Conservation (phyloP, 2,888 invertebrate genomes). For the Cheilosia pagana region DNA sequence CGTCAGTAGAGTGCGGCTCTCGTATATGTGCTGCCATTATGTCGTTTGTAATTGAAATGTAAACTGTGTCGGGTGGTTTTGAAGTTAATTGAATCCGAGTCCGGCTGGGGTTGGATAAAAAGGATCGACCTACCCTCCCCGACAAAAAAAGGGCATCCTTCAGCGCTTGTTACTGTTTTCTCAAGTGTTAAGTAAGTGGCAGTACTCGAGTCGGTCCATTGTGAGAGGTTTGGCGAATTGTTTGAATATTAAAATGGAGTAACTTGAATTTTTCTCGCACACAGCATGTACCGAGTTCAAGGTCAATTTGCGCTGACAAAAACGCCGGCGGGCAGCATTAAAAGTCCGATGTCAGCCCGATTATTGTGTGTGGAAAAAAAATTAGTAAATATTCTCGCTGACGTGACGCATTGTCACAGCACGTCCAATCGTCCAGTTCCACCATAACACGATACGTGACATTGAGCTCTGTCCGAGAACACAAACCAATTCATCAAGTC, state of each 20-base stretch:
- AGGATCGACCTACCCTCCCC: conserved; percentile 8
- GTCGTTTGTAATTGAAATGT: conserved; percentile 71
- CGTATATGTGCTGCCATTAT: conserved; percentile 39
- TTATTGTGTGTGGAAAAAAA: neutral
- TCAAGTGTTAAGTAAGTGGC: conserved; percentile 56
- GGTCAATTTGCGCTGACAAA: neutral
- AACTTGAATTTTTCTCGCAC: neutral
- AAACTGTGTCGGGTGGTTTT: conserved; percentile 60
- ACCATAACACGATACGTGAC: neutral
- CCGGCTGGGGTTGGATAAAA: conserved; percentile 5
- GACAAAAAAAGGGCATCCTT: conserved; percentile 38
- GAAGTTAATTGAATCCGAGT: conserved; percentile 66
- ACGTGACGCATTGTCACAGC: conserved; percentile 8
- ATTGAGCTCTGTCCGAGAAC: neutral
- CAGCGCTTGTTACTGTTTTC: conserved; percentile 25
- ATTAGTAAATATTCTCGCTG: neutral
- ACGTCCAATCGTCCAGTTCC: neutral
- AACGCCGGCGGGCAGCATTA: neutral
- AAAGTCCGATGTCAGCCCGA: neutral
- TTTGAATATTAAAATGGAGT: conserved; percentile 50
- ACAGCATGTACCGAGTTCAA: neutral
- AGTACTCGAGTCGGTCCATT: conserved; percentile 40
- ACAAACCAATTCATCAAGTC: conserved; percentile 3
- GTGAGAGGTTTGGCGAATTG: conserved; percentile 23
- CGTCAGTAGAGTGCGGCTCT: neutral